Evolutionary conservation across 2,888 invertebrate genomes (phyloP).

Genomic region (Mechanitis messenoides): DNA sequence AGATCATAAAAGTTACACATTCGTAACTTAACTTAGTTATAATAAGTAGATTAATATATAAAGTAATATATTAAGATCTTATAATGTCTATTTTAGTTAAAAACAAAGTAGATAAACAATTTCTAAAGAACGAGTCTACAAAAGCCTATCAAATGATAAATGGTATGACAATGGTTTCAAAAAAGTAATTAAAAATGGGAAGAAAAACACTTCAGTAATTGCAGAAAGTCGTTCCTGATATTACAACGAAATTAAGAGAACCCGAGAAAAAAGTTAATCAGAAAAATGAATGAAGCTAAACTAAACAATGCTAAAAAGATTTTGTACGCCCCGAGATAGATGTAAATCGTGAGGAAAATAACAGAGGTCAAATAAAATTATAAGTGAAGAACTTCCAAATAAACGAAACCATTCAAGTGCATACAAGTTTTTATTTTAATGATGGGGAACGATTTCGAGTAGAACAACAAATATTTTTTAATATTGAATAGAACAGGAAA

Average conservation of each 20-base stretch:
- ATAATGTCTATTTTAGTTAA: no score
- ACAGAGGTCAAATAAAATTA: conserved; percentile 16
- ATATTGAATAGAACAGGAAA: no score
- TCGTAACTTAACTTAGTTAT: conserved; percentile 8
- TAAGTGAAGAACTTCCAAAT: conserved; percentile 12
- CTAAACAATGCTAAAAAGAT: conserved; percentile 23
- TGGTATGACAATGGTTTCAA: no score
- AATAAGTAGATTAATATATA: no score
- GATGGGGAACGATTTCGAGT: no score
- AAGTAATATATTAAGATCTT: no score
- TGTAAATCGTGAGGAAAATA: conserved; percentile 17
- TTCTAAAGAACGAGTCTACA: no score
- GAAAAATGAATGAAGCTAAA: conserved; percentile 26
- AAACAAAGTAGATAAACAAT: no score
- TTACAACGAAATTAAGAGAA: conserved; percentile 25
- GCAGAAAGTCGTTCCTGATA: conserved; percentile 13
- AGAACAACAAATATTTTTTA: no score
- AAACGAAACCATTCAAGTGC: conserved; percentile 1
- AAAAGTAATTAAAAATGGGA: conserved; percentile 1
- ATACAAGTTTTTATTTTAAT: neutral
- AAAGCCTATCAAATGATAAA: no score
- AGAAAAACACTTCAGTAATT: conserved; percentile 15
- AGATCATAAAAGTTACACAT: conserved; percentile 6
- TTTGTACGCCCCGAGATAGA: conserved; percentile 19
- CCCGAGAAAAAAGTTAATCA: conserved; percentile 29